These are phyloP conservation scores for Prionailurus viverrinus DNA, from an alignment of 2,113 vertebrate genomes.

Conservation along the genomic window DNA sequence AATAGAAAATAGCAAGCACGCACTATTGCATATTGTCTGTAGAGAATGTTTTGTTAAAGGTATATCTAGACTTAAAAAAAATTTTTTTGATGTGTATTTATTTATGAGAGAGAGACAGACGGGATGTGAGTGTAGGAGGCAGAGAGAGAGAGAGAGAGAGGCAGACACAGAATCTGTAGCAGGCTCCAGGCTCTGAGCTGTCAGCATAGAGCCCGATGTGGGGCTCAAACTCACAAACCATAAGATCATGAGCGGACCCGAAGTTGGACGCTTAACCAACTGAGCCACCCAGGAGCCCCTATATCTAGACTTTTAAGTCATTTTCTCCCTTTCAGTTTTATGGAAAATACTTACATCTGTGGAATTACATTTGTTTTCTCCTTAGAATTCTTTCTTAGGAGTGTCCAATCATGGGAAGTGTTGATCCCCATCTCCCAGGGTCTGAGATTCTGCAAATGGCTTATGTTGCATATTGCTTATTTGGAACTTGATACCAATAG, in stretches of 20 bases:
- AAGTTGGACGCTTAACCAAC: too few species aligned
- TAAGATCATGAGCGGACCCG: too few species aligned
- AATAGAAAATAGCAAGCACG: not conserved
- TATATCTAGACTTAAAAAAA: not conserved
- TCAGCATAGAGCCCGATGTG: too few species aligned
- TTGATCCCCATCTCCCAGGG: not conserved
- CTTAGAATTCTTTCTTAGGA: not conserved
- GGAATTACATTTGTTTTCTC: not conserved
- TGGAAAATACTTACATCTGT: constrained; percentile 1
- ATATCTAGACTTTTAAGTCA: not conserved
- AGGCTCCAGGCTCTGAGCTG: too few species aligned
- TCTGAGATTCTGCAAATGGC: not conserved
- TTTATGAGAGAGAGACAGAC: too few species aligned
- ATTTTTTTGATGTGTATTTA: too few species aligned
- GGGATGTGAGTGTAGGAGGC: too few species aligned
- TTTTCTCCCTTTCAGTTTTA: not conserved
- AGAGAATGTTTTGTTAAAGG: constrained; percentile 6
- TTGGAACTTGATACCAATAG: constrained; percentile 26
- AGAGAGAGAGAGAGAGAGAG: too few species aligned
- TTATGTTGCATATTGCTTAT: constrained; percentile 8
- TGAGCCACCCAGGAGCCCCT: too few species aligned
- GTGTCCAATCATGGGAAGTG: not conserved
- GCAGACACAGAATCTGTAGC: too few species aligned
- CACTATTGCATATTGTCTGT: not conserved
- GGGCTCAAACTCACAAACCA: too few species aligned